A percentile compares a stretch with the other conserved stretches of the same genome.
Conservation (phyloP, 2,888 invertebrate species). For the Blastobasis lacticolella region DNA sequence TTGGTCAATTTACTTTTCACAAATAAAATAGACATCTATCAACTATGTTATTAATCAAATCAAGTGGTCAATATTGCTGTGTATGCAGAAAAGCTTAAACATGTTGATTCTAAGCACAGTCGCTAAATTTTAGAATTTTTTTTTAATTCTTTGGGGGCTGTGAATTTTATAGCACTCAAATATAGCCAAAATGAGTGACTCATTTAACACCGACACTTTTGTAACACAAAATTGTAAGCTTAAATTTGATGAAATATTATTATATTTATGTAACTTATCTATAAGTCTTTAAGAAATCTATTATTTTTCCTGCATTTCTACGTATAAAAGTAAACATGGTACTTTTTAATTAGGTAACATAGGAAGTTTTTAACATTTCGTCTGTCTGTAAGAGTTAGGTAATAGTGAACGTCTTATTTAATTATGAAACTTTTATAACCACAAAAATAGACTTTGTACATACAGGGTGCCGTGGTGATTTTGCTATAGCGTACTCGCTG, state of each 20-base stretch:
- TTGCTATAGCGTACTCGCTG: slow-evolving; percentile 10
- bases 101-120: slow-evolving; percentile 41
- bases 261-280: too few species aligned
- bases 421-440: too few species aligned
- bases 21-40: too few species aligned
- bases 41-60: too few species aligned
- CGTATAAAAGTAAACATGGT: too few species aligned
- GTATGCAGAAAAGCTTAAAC: slow-evolving; percentile 23
- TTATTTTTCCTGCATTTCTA: too few species aligned
- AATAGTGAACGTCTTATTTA: too few species aligned
- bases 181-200: not conserved
- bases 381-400: too few species aligned
- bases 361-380: too few species aligned
- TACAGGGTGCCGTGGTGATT: slow-evolving; percentile 16
- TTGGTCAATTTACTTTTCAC: too few species aligned
- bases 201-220: slow-evolving; percentile 12
- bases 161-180: not conserved
- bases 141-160: not conserved
- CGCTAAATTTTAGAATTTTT: slow-evolving; percentile 23
- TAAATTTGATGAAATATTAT: not conserved
- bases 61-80: slow-evolving; percentile 8
- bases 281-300: too few species aligned
- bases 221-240: slow-evolving; percentile 3
- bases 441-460: slow-evolving; percentile 10
- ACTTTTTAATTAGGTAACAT: too few species aligned